Percentiles rank a stretch among this genome's conserved stretches.
Evolutionary conservation across 2,888 invertebrate species (phyloP).

Genomic region (Eremobia ochroleuca): DNA sequence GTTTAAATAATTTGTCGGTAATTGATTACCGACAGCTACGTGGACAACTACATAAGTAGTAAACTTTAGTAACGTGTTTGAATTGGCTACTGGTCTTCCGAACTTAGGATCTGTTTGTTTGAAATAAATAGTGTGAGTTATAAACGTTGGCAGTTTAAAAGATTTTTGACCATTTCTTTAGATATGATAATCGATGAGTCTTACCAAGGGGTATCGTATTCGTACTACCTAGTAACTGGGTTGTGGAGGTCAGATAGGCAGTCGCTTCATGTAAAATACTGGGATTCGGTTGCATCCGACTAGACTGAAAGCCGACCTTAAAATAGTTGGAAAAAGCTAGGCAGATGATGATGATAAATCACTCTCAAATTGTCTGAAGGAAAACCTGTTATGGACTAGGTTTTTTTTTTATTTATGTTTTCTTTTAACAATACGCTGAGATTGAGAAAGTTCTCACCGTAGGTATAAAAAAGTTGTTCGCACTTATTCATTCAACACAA

Average conservation of each 20-base stretch:
- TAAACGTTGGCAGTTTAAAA: not conserved
- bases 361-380: not conserved
- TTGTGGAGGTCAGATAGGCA: not conserved
- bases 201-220: too few relatives aligned
- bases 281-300: not conserved
- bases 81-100: slow-evolving; percentile 39
- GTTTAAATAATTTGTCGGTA: slow-evolving; percentile 57
- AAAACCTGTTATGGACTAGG: not conserved
- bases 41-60: slow-evolving; percentile 23
- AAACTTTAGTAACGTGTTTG: slow-evolving; percentile 21
- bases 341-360: not conserved
- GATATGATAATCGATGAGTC: too few relatives aligned
- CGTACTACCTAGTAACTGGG: not conserved
- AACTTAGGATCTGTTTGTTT: not conserved
- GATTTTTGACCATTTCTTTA: too few relatives aligned
- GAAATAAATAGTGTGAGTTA: not conserved
- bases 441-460: slow-evolving; percentile 37
- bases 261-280: not conserved
- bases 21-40: slow-evolving; percentile 54
- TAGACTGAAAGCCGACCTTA: not conserved
- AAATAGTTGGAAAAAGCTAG: not conserved
- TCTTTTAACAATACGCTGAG: slow-evolving; percentile 20
- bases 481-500: slow-evolving; percentile 2
- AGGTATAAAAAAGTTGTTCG: slow-evolving; percentile 1
- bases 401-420: not conserved